Conservation (phyloP, 2,797 vertebrate genomes). For the Hybognathus amarus region DNA sequence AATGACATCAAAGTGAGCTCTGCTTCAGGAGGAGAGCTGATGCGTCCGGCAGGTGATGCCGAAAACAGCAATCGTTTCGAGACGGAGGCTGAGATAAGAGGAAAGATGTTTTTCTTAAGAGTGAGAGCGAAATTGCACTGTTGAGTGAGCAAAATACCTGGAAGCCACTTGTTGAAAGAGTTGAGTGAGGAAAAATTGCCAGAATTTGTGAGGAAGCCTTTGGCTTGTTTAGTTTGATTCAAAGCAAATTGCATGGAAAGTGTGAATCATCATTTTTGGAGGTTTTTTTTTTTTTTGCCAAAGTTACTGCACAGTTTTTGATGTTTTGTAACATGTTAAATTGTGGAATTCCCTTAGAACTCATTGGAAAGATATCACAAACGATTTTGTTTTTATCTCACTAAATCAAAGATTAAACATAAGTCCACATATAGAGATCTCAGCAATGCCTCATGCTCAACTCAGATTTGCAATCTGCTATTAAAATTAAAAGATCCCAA, state of each 20-base stretch:
- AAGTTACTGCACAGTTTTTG: neutral
- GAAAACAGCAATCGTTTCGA: slow-evolving; percentile 5
- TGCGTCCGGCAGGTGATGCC: slow-evolving; percentile 18
- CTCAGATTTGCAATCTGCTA: neutral
- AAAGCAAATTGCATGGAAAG: slow-evolving; percentile 3
- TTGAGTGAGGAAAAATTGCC: neutral
- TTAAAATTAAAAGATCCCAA: neutral
- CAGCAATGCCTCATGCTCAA: neutral
- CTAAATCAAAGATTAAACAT: neutral
- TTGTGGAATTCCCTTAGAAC: neutral
- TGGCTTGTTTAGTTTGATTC: neutral
- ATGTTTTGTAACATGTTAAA: neutral
- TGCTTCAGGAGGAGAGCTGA: slow-evolving; percentile 19
- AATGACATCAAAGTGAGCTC: slow-evolving; percentile 32
- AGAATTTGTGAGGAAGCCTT: slow-evolving; percentile 15
- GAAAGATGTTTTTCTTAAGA: slow-evolving; percentile 30
- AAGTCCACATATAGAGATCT: neutral
- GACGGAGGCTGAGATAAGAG: slow-evolving; percentile 7
- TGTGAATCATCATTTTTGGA: slow-evolving; percentile 4
- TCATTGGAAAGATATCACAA: neutral
- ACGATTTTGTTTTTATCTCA: neutral
- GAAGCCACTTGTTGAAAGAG: slow-evolving; percentile 34
- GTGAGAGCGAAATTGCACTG: slow-evolving; percentile 18
- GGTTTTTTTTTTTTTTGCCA: neutral
- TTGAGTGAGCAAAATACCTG: slow-evolving; percentile 45